Evolutionary conservation across 2,113 vertebrate genomes (phyloP).

Genomic region (Toxotes chatareus): DNA sequence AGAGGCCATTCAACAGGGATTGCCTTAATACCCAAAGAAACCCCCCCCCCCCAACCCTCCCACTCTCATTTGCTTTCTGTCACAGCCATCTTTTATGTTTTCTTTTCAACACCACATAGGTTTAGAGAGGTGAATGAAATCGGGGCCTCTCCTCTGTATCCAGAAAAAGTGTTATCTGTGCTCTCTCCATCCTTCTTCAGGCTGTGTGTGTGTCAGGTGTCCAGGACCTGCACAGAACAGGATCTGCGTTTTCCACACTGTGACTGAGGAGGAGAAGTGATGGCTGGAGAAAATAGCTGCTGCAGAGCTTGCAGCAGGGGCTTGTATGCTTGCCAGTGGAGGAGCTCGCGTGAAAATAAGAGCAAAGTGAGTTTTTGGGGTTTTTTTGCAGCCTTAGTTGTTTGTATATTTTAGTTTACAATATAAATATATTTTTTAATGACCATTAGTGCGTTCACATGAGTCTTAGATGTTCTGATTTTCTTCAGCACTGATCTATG

Average conservation of each 20-base stretch:
- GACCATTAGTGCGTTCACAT: neutral
- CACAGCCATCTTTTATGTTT: constrained; percentile 17
- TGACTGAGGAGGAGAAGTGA: constrained; percentile 44
- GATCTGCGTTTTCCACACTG: constrained; percentile 10
- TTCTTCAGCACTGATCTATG: neutral
- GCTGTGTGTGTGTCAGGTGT: constrained; percentile 36
- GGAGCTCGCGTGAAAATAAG: accelerated
- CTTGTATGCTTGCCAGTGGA: constrained; percentile 80
- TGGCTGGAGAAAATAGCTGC: constrained; percentile 49
- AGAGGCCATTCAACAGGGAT: constrained; percentile 46
- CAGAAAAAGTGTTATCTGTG: constrained; percentile 5
- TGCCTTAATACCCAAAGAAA: constrained; percentile 52
- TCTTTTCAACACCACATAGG: neutral
- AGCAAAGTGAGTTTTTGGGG: constrained; percentile 77
- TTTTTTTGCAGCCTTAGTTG: neutral
- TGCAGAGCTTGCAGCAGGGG: constrained; percentile 71
- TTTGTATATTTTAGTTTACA: neutral
- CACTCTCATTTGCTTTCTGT: constrained; percentile 40
- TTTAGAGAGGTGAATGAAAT: constrained; percentile 35
- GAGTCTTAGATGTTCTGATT: neutral
- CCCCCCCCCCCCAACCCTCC: neutral
- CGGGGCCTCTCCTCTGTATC: constrained; percentile 4
- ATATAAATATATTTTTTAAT: neutral
- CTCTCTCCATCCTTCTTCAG: neutral
- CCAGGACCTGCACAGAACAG: neutral